Evolutionary conservation across 92 coral and sea anemone genomes (phyloP).

Genomic region (Phenganax marumi): DNA sequence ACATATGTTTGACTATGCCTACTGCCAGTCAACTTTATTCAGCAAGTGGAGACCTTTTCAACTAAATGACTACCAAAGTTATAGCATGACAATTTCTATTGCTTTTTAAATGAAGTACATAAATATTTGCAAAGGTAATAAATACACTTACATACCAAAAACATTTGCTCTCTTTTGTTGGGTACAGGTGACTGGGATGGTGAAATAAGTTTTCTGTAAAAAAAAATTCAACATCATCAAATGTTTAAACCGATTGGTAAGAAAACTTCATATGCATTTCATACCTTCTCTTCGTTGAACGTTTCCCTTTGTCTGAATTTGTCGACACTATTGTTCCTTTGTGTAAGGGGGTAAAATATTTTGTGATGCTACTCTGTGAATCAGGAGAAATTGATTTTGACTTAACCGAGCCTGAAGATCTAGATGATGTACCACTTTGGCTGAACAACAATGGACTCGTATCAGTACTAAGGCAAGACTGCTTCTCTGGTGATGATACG

Average conservation of each 20-base stretch:
- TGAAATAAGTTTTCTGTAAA: conserved; percentile 18
- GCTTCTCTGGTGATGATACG: neutral
- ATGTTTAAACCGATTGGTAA: no score
- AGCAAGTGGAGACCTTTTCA: no score
- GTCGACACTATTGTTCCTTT: neutral
- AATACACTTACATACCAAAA: neutral
- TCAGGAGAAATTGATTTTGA: conserved; percentile 68
- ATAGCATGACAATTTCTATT: no score
- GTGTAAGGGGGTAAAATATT: conserved; percentile 55
- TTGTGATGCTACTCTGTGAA: conserved; percentile 80
- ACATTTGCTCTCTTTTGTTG: conserved; percentile 37
- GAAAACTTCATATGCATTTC: no score
- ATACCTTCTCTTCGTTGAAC: neutral
- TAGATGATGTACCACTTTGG: neutral
- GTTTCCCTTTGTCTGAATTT: conserved; percentile 13
- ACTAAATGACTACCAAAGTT: no score
- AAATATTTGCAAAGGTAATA: neutral
- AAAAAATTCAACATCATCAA: neutral
- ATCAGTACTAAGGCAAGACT: neutral
- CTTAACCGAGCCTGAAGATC: conserved; percentile 35
- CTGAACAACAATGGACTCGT: conserved; percentile 29
- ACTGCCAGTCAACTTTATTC: no score
- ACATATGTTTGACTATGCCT: no score
- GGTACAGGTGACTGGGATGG: conserved; percentile 17
- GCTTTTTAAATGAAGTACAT: neutral